These are phyloP conservation scores for Pachypsylla venusta DNA, from an alignment of 1,140 invertebrate genomes.

Conservation along the genomic window DNA sequence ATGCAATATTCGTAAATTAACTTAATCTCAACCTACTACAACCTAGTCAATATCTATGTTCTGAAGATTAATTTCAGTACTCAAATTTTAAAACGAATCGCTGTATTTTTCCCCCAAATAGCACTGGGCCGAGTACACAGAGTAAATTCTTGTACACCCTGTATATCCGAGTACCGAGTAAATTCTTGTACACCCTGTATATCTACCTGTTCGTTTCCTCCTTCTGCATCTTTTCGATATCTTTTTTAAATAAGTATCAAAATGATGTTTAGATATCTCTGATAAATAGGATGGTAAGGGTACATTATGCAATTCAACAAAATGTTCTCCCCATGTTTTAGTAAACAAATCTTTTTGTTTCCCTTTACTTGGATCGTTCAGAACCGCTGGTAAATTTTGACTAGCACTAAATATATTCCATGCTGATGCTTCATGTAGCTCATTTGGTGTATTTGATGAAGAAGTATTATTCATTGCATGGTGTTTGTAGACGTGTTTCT, in stretches of 20 bases:
- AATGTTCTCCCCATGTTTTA: conserved; percentile 92
- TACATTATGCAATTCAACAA: conserved; percentile 66
- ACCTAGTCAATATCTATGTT: too few relatives aligned
- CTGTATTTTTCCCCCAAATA: too few relatives aligned
- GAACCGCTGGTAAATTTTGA: conserved; percentile 88
- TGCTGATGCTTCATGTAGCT: neutral
- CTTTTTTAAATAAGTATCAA: conserved; percentile 74
- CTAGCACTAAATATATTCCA: conserved; percentile 68
- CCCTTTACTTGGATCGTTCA: conserved; percentile 86
- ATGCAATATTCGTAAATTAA: too few relatives aligned
- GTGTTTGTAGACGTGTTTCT: conserved; percentile 67
- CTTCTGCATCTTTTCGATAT: conserved; percentile 35
- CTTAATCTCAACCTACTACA: too few relatives aligned
- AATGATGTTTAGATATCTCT: conserved; percentile 66
- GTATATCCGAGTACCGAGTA: too few relatives aligned
- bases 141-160: too few relatives aligned
- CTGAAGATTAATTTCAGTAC: too few relatives aligned
- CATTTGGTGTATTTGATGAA: neutral
- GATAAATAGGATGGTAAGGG: conserved; percentile 64
- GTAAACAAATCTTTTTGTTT: conserved; percentile 89
- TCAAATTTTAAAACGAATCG: too few relatives aligned
- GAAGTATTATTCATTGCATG: conserved; percentile 34
- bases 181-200: too few relatives aligned
- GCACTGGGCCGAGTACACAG: too few relatives aligned
- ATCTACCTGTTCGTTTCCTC: conserved; percentile 15